These are phyloP conservation scores for Carpatolechia fugitivella DNA, from an alignment of 2,888 invertebrate genomes.

Conservation along the genomic window DNA sequence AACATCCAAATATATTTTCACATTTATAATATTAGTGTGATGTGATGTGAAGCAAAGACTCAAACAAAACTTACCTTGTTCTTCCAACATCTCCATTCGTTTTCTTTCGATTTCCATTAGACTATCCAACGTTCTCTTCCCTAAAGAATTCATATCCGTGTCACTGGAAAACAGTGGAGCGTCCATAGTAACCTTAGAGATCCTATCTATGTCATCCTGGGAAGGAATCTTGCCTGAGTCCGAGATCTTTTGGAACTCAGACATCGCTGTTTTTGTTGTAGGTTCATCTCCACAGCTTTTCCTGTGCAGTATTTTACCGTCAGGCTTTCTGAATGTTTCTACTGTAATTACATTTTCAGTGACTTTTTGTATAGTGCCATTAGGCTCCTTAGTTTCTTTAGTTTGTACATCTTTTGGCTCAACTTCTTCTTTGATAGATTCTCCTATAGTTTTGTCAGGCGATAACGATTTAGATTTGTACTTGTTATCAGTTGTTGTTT, in stretches of 20 bases:
- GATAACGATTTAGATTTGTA: slow-evolving; percentile 69
- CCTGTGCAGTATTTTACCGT: slow-evolving; percentile 51
- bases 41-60: too few species aligned
- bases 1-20: too few species aligned
- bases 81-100: slow-evolving; percentile 90
- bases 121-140: slow-evolving; percentile 90
- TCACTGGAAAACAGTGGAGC: slow-evolving; percentile 87
- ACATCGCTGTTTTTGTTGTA: slow-evolving; percentile 32
- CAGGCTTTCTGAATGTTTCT: slow-evolving; percentile 17
- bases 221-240: slow-evolving; percentile 81
- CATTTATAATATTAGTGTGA: too few species aligned
- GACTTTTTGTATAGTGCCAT: not conserved
- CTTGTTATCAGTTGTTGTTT: slow-evolving; percentile 61
- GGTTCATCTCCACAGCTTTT: slow-evolving; percentile 75
- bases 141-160: slow-evolving; percentile 82
- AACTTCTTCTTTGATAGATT: slow-evolving; percentile 50
- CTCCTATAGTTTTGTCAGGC: slow-evolving; percentile 55
- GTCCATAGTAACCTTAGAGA: slow-evolving; percentile 92
- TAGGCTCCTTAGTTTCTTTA: slow-evolving; percentile 4
- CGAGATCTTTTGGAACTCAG: slow-evolving; percentile 54
- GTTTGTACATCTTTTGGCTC: slow-evolving; percentile 24
- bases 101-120: slow-evolving; percentile 94
- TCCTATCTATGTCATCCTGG: slow-evolving; percentile 92
- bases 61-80: slow-evolving; percentile 85
- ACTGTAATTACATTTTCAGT: slow-evolving; percentile 15